Evolutionary conservation across 2,888 invertebrate genomes (phyloP).

Genomic region (Parochlus steinenii): DNA sequence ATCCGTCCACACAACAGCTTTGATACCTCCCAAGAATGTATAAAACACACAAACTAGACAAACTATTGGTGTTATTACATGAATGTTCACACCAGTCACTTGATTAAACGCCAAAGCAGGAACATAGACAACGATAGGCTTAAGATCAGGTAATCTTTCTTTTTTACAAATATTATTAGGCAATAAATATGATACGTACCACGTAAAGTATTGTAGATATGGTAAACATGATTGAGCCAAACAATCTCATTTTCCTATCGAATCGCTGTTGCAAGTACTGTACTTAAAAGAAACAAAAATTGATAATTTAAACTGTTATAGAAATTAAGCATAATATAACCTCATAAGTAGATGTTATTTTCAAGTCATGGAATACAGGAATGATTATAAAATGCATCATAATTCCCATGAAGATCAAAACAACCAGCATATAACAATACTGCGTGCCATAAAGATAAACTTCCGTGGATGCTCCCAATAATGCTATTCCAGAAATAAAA

Average conservation of each 20-base stretch:
- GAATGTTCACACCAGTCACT: slow-evolving; percentile 62
- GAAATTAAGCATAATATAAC: slow-evolving; percentile 25
- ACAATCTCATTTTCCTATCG: slow-evolving; percentile 42
- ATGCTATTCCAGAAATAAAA: slow-evolving; percentile 48
- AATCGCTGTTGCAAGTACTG: slow-evolving; percentile 51
- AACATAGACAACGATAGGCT: slow-evolving; percentile 51
- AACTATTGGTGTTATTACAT: slow-evolving; percentile 53
- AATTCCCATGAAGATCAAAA: slow-evolving; percentile 40
- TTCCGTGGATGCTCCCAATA: slow-evolving; percentile 62
- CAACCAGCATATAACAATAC: slow-evolving; percentile 46
- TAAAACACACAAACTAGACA: slow-evolving; percentile 65
- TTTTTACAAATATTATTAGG: neutral
- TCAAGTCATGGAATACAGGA: slow-evolving; percentile 52
- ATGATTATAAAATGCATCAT: slow-evolving; percentile 43
- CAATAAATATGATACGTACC: slow-evolving; percentile 26
- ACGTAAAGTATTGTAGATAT: slow-evolving; percentile 44
- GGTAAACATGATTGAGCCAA: slow-evolving; percentile 47
- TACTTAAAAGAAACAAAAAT: slow-evolving; percentile 16
- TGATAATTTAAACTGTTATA: neutral
- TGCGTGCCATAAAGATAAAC: slow-evolving; percentile 64
- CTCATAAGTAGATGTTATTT: slow-evolving; percentile 61
- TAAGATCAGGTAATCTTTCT: too few species aligned
- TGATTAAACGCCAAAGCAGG: slow-evolving; percentile 58
- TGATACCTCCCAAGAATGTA: slow-evolving; percentile 44
- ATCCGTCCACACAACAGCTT: slow-evolving; percentile 63